These are phyloP conservation scores for Opisthograptis luteolata DNA, from an alignment of 2,888 invertebrate genomes.

Conservation along the genomic window DNA sequence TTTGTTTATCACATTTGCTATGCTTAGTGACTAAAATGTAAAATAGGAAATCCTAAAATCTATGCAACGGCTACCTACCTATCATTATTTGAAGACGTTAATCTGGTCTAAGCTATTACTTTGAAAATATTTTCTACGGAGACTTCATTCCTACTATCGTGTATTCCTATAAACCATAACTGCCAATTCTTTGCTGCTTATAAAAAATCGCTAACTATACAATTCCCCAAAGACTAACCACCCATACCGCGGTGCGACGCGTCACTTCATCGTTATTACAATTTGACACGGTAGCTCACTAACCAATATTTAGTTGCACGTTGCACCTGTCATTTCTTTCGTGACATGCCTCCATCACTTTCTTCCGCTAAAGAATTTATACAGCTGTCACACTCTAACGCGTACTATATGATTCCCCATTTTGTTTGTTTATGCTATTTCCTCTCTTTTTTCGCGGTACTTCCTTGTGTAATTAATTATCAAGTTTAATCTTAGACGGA, in stretches of 20 bases:
- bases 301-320: slow-evolving; percentile 57
- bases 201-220: background rate
- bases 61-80: no score
- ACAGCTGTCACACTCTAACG: slow-evolving; percentile 70
- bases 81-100: no score
- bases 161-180: no score
- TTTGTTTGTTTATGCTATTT: slow-evolving; percentile 46
- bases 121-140: no score
- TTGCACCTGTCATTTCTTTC: slow-evolving; percentile 55
- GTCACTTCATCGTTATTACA: slow-evolving; percentile 20
- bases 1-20: no score
- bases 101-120: no score
- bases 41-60: no score
- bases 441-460: slow-evolving; percentile 57
- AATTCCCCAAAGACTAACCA: background rate
- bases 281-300: slow-evolving; percentile 66
- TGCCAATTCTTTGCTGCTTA: no score
- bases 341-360: slow-evolving; percentile 59
- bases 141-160: no score
- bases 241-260: background rate
- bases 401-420: slow-evolving; percentile 52
- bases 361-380: slow-evolving; percentile 60
- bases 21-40: no score
- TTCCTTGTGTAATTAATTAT: slow-evolving; percentile 73
- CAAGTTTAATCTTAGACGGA: slow-evolving; percentile 53